These are phyloP conservation scores for Cariama cristata DNA, from an alignment of 2,113 vertebrate genomes.

Conservation along the genomic window DNA sequence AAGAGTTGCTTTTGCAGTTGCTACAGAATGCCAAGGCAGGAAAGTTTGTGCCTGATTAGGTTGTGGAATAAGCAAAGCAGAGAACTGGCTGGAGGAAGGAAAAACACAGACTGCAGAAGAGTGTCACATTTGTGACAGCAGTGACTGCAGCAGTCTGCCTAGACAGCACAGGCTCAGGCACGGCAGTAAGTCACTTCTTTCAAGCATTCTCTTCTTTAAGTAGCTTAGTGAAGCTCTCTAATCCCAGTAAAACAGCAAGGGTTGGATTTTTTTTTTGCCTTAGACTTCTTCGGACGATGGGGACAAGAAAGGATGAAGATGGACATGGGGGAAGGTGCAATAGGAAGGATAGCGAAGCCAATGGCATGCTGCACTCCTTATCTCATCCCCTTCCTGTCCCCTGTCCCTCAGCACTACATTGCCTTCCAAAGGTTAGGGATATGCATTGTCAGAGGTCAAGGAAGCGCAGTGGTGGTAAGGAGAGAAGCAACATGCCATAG, in stretches of 20 bases:
- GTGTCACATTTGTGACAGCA: neutral
- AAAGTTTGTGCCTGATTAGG: neutral
- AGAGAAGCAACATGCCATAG: neutral
- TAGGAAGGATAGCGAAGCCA: neutral
- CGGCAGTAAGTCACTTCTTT: neutral
- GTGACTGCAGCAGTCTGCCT: neutral
- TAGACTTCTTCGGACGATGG: neutral
- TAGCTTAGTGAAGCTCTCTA: neutral
- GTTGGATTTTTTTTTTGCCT: neutral
- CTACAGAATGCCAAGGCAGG: neutral
- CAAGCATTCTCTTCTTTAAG: neutral
- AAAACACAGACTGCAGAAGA: neutral
- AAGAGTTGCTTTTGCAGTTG: neutral
- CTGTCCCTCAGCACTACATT: neutral
- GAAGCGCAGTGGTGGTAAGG: neutral
- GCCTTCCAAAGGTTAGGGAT: neutral
- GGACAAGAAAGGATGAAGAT: neutral
- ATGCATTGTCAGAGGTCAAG: neutral
- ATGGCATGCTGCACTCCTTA: neutral
- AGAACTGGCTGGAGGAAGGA: neutral
- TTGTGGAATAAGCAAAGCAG: neutral
- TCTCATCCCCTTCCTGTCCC: neutral
- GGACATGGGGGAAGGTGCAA: neutral
- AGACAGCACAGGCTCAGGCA: neutral
- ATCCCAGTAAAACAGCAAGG: neutral